These are phyloP conservation scores for Himalopsyche japonica DNA, from an alignment of 2,888 invertebrate genomes.

Conservation along the genomic window DNA sequence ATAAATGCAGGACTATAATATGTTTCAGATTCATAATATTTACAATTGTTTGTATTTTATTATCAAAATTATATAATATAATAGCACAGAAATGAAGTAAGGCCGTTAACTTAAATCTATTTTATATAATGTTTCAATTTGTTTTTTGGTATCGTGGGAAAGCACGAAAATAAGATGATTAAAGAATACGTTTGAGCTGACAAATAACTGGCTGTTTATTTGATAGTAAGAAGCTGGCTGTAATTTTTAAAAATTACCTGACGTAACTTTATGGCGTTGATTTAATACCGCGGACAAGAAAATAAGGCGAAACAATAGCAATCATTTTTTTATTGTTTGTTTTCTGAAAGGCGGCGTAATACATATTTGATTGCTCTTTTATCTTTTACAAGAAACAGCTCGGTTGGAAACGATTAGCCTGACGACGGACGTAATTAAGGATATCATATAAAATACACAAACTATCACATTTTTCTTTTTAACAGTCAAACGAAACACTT, in stretches of 20 bases:
- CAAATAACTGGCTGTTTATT: background rate
- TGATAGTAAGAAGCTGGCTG: background rate
- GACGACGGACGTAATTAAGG: background rate
- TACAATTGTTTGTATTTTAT: no score
- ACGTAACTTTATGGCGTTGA: background rate
- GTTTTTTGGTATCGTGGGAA: background rate
- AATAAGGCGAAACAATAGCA: background rate
- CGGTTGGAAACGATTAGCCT: background rate
- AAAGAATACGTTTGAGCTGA: background rate
- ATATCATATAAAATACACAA: background rate
- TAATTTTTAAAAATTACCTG: background rate
- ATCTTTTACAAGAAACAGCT: background rate
- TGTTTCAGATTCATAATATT: no score
- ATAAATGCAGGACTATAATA: no score
- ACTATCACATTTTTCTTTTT: background rate
- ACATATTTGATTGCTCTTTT: background rate
- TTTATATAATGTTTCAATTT: background rate
- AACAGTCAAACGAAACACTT: background rate
- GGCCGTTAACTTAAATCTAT: background rate
- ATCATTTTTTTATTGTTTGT: background rate
- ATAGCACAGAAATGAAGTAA: no score
- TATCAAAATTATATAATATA: no score
- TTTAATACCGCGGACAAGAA: background rate
- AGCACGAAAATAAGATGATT: background rate
- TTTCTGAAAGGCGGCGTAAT: background rate